These are phyloP conservation scores for Apodemia duryi DNA, from an alignment of 2,888 invertebrate species.

Conservation along the genomic window DNA sequence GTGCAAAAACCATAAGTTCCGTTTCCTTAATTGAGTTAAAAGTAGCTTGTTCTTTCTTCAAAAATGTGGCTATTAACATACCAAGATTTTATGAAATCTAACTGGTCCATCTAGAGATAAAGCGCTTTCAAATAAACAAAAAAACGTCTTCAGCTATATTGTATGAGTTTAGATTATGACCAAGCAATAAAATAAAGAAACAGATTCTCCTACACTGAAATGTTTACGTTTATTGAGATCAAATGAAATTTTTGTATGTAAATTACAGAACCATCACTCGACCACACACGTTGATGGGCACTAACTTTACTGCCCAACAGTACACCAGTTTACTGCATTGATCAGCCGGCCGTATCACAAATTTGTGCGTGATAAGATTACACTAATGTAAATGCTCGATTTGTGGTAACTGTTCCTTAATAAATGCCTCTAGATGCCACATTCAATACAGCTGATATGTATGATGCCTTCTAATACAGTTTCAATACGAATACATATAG, in stretches of 20 bases:
- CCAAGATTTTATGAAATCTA: too few species aligned
- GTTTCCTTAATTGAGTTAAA: neutral
- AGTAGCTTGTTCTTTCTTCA: too few species aligned
- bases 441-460: too few species aligned
- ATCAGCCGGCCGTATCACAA: neutral
- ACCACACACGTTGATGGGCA: neutral
- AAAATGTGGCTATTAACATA: too few species aligned
- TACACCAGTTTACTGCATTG: neutral
- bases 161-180: neutral
- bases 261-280: neutral
- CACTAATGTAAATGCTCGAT: conserved; percentile 2
- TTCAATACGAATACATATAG: too few species aligned
- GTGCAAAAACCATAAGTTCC: too few species aligned
- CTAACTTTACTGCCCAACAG: neutral
- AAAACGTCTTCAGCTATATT: neutral
- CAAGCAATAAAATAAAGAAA: neutral
- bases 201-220: neutral
- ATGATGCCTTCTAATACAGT: too few species aligned
- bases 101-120: neutral
- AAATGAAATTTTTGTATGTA: neutral
- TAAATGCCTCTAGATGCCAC: too few species aligned
- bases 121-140: neutral
- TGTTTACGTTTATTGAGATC: neutral
- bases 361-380: neutral
- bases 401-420: neutral